Base-by-base conservation (phyloP, 2,797 vertebrate genomes). In the Sparidentex hasta region DNA sequence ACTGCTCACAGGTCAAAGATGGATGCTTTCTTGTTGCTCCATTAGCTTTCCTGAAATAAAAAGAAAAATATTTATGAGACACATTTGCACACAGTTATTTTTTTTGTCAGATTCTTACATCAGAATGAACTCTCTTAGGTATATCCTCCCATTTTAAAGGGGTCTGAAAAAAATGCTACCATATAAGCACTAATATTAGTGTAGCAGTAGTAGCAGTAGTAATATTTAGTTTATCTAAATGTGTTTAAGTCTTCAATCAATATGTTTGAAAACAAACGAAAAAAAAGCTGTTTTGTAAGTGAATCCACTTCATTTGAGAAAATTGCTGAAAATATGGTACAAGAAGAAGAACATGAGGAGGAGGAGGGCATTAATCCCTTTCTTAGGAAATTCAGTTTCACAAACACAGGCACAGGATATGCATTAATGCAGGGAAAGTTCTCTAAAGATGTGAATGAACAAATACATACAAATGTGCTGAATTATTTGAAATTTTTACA, bases 31-130 rank as follows among this genome's bases (percentile, higher is more conserved):
- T 27, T 80, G 76, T 65, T 65, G 57, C 54, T 88, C 92, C 92
- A 93, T 92, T 51, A 47, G 63, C 11, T 78, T 55, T 44, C 83
- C 95, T 95, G 80, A 73, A 93, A 90, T 68, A 17, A 76, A 74
- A 89, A 71, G n/a, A 77, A 79, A 74, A 83, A 85, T 11, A 71
- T 6, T 9, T 27, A 33, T 84, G 13, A 83, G 54, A 70, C 13
- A 74, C 9, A 75, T 12, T 43, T 50, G 29, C 25, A 51, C 46
- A 76, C 11, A 47, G 17, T 16, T 21, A 17, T 46, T 33, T 21
- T 33, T 21, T 43, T 20, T 2, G 5, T 59, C 18, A 47, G 5
- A 13, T 46, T 1, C 27, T 73, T 7, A 57, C 16, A 41, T 20
- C 1, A 57, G 7, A 11, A 23, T 8, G 12, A 47, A n/a, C 5